These are phyloP conservation scores for Lytechinus variegatus DNA, from an alignment of 35 echinoderm and acorn worm species.

Conservation along the genomic window DNA sequence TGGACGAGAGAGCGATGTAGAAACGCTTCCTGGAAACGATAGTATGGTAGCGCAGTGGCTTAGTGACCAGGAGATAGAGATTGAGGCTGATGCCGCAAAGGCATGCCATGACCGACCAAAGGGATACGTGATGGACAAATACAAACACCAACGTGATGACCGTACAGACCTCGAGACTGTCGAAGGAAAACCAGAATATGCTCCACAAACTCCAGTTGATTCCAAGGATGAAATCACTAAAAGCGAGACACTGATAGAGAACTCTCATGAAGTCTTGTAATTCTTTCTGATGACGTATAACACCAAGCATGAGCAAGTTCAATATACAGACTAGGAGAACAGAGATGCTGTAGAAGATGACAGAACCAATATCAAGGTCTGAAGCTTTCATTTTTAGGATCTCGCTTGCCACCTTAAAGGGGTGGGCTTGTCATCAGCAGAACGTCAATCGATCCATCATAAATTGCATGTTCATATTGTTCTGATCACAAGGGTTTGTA, in stretches of 20 bases:
- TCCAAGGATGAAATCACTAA: not conserved
- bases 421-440: too few relatives aligned
- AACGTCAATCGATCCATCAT: too few relatives aligned
- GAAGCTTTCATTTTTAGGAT: not conserved
- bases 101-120: not conserved
- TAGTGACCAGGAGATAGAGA: not conserved
- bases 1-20: not conserved
- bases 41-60: not conserved
- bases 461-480: too few relatives aligned
- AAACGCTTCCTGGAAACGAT: not conserved
- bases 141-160: not conserved
- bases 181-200: not conserved
- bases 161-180: not conserved
- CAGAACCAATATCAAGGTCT: not conserved
- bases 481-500: too few relatives aligned
- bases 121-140: not conserved
- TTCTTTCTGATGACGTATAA: not conserved
- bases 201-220: not conserved
- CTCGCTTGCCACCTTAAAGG: too few relatives aligned
- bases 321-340: not conserved
- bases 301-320: not conserved
- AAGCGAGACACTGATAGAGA: not conserved
- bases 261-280: not conserved
- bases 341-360: not conserved
- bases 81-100: not conserved